Conservation (phyloP, 2,888 invertebrate species). For the Tricholauxania praeusta region DNA sequence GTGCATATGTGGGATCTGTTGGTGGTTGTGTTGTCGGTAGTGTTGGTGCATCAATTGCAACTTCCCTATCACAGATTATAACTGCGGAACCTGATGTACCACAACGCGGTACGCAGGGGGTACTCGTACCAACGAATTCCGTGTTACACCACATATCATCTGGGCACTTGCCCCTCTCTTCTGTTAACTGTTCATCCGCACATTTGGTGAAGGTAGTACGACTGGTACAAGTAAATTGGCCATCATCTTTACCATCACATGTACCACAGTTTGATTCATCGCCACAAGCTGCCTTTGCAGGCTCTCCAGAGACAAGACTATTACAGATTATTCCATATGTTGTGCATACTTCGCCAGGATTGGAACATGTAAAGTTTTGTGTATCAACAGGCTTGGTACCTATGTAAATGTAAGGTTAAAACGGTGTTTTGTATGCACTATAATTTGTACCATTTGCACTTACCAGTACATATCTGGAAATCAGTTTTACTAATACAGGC, state of each 20-base stretch:
- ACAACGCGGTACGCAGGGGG: conserved; percentile 52
- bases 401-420: neutral
- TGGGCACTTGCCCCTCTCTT: conserved; percentile 44
- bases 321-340: conserved; percentile 44
- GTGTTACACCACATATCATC: conserved; percentile 48
- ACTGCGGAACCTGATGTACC: neutral
- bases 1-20: conserved; percentile 1
- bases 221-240: conserved; percentile 54
- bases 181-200: neutral
- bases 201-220: conserved; percentile 53
- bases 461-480: conserved; percentile 54
- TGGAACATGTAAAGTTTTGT: conserved; percentile 46
- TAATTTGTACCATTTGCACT: conserved; percentile 17
- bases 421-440: too few species aligned
- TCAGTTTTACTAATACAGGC: conserved; percentile 50
- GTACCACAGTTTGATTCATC: conserved; percentile 49
- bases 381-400: neutral
- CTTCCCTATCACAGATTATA: conserved; percentile 51
- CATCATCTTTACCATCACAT: conserved; percentile 40
- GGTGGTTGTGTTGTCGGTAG: conserved; percentile 6
- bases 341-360: conserved; percentile 50
- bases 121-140: too few species aligned
- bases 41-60: conserved; percentile 39
- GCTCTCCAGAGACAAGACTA: neutral
- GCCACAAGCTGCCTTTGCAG: conserved; percentile 47